These are phyloP conservation scores for Lacerta viridis DNA, from an alignment of 2,797 vertebrate species.

Conservation along the genomic window DNA sequence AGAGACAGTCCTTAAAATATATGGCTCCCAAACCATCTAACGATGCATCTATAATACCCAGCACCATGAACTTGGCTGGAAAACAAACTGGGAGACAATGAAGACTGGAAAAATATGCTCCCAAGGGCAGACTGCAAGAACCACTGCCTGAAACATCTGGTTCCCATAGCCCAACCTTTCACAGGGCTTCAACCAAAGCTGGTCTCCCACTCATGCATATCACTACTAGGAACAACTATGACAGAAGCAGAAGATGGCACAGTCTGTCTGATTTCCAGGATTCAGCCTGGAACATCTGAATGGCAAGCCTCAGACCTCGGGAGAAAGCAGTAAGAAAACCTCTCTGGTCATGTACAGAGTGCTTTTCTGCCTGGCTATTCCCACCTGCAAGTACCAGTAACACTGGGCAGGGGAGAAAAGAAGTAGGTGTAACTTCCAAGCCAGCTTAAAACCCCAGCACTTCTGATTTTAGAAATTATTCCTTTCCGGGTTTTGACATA, in stretches of 20 bases:
- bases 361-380: background rate
- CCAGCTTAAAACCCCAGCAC: background rate
- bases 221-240: background rate
- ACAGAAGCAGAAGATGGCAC: background rate
- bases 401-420: background rate
- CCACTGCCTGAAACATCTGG: background rate
- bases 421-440: background rate
- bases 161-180: background rate
- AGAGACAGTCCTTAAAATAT: background rate
- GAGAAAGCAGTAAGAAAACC: background rate
- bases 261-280: background rate
- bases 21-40: background rate
- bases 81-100: background rate
- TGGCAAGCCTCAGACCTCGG: background rate
- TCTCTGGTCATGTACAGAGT: background rate
- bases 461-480: constrained; percentile 8
- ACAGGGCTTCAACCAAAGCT: background rate
- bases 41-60: background rate
- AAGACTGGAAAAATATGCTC: background rate
- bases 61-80: background rate
- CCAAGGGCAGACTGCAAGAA: background rate
- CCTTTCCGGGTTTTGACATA: background rate
- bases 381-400: background rate
- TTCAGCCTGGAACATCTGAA: background rate
- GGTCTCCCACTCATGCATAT: background rate